phyloP scores from a whole-genome alignment of 2,797 vertebrate species.

The Acanthurus lineatus region DNA sequence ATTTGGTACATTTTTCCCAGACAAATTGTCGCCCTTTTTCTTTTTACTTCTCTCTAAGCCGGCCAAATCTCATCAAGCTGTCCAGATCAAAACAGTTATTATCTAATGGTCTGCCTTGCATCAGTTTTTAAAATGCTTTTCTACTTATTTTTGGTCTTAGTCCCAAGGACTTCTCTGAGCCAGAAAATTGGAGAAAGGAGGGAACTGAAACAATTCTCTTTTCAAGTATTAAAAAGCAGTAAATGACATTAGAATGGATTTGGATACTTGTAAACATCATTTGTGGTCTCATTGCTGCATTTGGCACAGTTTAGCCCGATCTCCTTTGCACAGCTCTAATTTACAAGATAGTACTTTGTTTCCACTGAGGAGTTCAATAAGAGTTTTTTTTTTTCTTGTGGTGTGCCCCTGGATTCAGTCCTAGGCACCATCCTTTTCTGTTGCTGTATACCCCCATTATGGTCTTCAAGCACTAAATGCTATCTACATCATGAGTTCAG shows the following conservation, averaged over 20 bases:
- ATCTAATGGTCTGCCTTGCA: background rate
- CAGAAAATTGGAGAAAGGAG: slow-evolving; percentile 40
- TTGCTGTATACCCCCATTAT: background rate
- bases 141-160: background rate
- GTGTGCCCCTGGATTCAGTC: background rate
- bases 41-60: slow-evolving; percentile 24
- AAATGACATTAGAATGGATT: slow-evolving; percentile 26
- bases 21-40: slow-evolving; percentile 11
- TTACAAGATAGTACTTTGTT: background rate
- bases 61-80: background rate
- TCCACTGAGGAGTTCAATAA: background rate
- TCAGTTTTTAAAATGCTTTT: slow-evolving; percentile 26
- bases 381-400: slow-evolving; percentile 1
- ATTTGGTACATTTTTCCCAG: background rate
- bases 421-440: background rate
- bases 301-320: background rate
- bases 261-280: background rate
- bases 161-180: slow-evolving; percentile 35
- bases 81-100: slow-evolving; percentile 8
- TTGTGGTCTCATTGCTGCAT: background rate
- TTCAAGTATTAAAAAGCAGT: slow-evolving; percentile 2
- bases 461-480: background rate
- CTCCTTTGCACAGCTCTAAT: background rate
- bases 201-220: slow-evolving; percentile 11
- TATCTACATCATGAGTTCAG: background rate